Conservation (phyloP, 2,888 invertebrate genomes). For the Lithophane ornitopus region DNA sequence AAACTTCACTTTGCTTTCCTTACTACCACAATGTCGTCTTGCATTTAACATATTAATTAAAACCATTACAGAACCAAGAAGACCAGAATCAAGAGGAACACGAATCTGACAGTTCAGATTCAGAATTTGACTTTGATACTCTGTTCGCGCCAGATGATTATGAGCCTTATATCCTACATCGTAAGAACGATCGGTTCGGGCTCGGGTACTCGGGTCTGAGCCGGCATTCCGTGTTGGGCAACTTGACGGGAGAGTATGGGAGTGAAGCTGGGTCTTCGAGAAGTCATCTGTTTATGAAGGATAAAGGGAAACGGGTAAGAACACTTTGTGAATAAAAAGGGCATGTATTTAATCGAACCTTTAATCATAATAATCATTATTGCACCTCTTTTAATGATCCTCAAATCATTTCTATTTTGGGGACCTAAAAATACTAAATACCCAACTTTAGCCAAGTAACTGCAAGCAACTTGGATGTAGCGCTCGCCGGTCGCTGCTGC, state of each 20-base stretch:
- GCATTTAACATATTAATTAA: too few species aligned
- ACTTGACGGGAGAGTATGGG: slow-evolving; percentile 80
- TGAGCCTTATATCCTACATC: slow-evolving; percentile 92
- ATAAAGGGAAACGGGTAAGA: slow-evolving; percentile 86
- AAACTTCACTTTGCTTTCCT: too few species aligned
- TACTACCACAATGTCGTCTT: too few species aligned
- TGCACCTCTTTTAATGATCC: not conserved
- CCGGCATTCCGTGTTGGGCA: slow-evolving; percentile 91
- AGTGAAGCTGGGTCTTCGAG: slow-evolving; percentile 68
- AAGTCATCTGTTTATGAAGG: slow-evolving; percentile 85
- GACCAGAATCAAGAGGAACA: slow-evolving; percentile 65
- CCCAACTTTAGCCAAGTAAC: not conserved
- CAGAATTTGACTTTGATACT: slow-evolving; percentile 90
- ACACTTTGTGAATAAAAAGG: not conserved
- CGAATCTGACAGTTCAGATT: slow-evolving; percentile 77
- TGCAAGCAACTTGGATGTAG: not conserved
- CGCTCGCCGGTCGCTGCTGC: not conserved
- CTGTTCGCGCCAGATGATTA: slow-evolving; percentile 96
- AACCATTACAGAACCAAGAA: slow-evolving; percentile 70
- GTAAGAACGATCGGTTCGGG: slow-evolving; percentile 96
- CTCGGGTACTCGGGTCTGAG: slow-evolving; percentile 94
- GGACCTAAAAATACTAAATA: not conserved
- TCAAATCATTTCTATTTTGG: not conserved
- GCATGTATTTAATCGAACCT: not conserved
- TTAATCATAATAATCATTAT: not conserved